phyloP scores from a whole-genome alignment of 1,140 invertebrate genomes.

The Saccostrea glomerata region DNA sequence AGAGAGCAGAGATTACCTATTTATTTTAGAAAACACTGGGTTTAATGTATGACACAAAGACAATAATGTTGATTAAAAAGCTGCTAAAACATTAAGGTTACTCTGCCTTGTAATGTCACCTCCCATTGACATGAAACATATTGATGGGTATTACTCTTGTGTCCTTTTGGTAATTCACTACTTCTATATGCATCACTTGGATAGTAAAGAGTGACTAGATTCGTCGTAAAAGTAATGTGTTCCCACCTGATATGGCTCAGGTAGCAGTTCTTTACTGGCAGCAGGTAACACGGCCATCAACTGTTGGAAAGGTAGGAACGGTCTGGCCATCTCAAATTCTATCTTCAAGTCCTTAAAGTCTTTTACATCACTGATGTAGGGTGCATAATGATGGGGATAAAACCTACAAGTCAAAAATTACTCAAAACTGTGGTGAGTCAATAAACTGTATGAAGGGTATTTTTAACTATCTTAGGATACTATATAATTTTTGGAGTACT shows the following conservation, averaged over 20 bases:
- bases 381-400: constrained; percentile 97
- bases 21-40: too few species aligned
- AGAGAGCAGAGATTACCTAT: too few species aligned
- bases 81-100: too few species aligned
- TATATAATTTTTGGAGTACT: not conserved
- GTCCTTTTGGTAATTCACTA: too few species aligned
- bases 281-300: constrained; percentile 94
- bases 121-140: too few species aligned
- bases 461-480: not conserved
- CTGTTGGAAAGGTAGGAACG: constrained; percentile 97
- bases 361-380: constrained; percentile 95
- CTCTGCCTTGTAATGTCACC: too few species aligned
- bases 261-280: constrained; percentile 87
- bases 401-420: constrained; percentile 68
- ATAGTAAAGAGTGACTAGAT: too few species aligned
- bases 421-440: not conserved
- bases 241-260: constrained; percentile 86
- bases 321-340: constrained; percentile 89
- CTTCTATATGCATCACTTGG: too few species aligned
- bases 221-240: not conserved
- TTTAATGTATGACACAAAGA: too few species aligned
- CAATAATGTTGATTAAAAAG: too few species aligned
- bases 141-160: too few species aligned
- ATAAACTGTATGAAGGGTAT: too few species aligned
- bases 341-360: constrained; percentile 84